Conservation (phyloP, 2,888 invertebrate species). For the Drosophila longiperda region DNA sequence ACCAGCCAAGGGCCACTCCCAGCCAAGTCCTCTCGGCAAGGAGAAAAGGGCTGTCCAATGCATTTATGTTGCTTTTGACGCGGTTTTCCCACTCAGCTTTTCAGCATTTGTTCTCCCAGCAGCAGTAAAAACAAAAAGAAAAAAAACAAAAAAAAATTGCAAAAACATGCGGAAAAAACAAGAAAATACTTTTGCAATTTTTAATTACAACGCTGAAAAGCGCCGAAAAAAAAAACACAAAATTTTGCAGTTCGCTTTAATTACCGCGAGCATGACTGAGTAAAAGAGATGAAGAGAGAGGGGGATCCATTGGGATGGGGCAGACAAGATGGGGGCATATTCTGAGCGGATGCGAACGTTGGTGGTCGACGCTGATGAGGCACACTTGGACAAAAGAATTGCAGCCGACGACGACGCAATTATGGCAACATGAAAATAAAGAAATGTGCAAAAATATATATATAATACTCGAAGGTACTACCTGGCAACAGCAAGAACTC, state of each 20-base stretch:
- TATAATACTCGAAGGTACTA: conserved; percentile 73
- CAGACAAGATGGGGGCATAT: conserved; percentile 32
- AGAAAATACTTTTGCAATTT: conserved; percentile 72
- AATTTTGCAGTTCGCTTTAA: conserved; percentile 70
- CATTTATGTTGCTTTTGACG: conserved; percentile 78
- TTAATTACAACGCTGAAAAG: conserved; percentile 79
- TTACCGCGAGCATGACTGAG: conserved; percentile 63
- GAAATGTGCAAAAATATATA: conserved; percentile 64
- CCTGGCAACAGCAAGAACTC: conserved; percentile 55
- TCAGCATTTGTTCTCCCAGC: conserved; percentile 55
- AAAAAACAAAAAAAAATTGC: conserved; percentile 11
- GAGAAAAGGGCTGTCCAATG: conserved; percentile 57
- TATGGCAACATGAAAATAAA: conserved; percentile 77
- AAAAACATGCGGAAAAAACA: conserved; percentile 17
- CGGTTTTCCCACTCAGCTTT: conserved; percentile 72
- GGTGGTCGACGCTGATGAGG: conserved; percentile 66
- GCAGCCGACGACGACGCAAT: conserved; percentile 67
- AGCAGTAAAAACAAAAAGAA: conserved; percentile 35
- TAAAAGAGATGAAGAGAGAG: conserved; percentile 15
- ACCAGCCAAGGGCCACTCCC: conserved; percentile 24
- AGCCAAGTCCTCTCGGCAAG: conserved; percentile 40
- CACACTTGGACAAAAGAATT: conserved; percentile 78
- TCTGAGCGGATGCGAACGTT: conserved; percentile 44
- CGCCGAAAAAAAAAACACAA: conserved; percentile 64
- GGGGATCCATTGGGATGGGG: conserved; percentile 8